Evolutionary conservation across 2,888 invertebrate genomes (phyloP), one percentile per base, ranked within the genome.

Genomic region (Agrypnus murinus): DNA sequence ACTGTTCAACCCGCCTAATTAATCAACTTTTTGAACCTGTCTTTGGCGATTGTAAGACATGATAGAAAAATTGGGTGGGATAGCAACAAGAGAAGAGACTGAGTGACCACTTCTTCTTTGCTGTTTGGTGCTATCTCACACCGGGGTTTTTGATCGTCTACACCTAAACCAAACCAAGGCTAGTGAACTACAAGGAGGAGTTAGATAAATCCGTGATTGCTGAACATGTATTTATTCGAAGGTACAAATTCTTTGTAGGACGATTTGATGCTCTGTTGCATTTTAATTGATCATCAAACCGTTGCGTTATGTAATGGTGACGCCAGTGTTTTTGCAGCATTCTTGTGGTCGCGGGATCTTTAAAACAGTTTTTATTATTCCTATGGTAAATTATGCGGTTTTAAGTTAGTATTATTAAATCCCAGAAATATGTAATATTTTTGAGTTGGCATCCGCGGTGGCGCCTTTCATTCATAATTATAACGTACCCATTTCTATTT

Each of bases 231-330:
- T 36, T 36, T 53, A 17, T n/a, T n/a, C 9, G 36, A 55, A 55
- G 55, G 55, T n/a, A 55, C 55, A 50, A 50, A 50, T 50, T 50
- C 50, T 50, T 32, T 50, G 50, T 50, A 50, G 50, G 55, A 36
- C 55, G 55, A 36, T 67, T 65, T 67, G 50, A 38, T 60, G 34
- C 59, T 60, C 48, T 55, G 55, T 32, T 69, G 68, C 68, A 69
- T 69, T 69, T 55, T 63, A 69, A 57, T 63, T 63, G 40, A 45
- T 45, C 45, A 46, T 55, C 53, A 46, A n/a, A 45, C 68, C 46
- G 63, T 62, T 63, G 45, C 63, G 36, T 57, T 62, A 62, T 57
- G 62, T 69, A 63, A 65, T 43, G 43, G 55, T 65, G 64, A 65
- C 55, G 64, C 43, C 12, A 25, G 14, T 17, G 55, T 57, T 65